Evolutionary conservation across 1,140 invertebrate species (phyloP).

Genomic region (Scaptomyza pallida): DNA sequence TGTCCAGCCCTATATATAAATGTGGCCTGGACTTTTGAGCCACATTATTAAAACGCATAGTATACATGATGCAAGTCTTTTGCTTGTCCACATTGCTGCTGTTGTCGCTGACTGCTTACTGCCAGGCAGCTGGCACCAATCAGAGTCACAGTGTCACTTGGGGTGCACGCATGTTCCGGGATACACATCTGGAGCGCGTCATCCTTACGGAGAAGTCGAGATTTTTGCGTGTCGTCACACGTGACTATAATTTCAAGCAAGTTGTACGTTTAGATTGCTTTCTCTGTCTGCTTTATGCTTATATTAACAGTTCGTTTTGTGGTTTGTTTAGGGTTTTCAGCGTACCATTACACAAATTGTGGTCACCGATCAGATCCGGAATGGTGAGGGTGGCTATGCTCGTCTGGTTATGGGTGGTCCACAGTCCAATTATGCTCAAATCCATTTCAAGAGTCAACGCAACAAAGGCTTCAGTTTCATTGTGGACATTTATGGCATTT

Average conservation of each 20-base stretch:
- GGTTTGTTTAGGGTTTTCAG: slow-evolving; percentile 23
- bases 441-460: slow-evolving; percentile 85
- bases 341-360: slow-evolving; percentile 84
- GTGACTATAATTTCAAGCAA: slow-evolving; percentile 54
- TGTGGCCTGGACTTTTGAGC: neutral
- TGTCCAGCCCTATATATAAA: slow-evolving; percentile 28
- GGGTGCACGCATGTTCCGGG: slow-evolving; percentile 64
- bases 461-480: slow-evolving; percentile 85
- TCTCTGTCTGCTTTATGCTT: too few relatives aligned
- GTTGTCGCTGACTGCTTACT: slow-evolving; percentile 26
- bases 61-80: slow-evolving; percentile 45
- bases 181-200: slow-evolving; percentile 70
- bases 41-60: neutral
- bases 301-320: too few relatives aligned
- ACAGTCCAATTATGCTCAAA: slow-evolving; percentile 77
- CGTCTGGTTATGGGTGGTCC: slow-evolving; percentile 83
- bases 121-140: slow-evolving; percentile 30
- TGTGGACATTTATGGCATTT: slow-evolving; percentile 84
- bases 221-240: slow-evolving; percentile 77
- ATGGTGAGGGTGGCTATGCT: slow-evolving; percentile 85
- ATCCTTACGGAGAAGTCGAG: slow-evolving; percentile 82
- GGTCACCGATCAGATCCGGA: slow-evolving; percentile 85
- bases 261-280: slow-evolving; percentile 19
- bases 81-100: slow-evolving; percentile 13
- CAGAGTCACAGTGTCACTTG: slow-evolving; percentile 68